Conservation (phyloP, 2,888 invertebrate genomes). For the Polydrusus tereticollis region DNA sequence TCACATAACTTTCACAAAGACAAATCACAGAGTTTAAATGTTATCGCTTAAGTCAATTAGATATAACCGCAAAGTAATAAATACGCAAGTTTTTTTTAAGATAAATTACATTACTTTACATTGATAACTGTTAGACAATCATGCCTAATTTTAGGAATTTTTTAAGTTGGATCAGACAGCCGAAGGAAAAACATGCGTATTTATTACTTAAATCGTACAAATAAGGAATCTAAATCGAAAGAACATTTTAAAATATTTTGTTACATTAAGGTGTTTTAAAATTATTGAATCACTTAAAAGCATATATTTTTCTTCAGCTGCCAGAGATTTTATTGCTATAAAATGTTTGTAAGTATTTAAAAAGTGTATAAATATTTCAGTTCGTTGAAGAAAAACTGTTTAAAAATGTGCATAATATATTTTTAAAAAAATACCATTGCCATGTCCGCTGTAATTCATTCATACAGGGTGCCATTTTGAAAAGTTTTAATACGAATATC, state of each 20-base stretch:
- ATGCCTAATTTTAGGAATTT: background rate
- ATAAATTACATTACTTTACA: no score
- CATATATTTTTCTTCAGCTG: conserved; percentile 8
- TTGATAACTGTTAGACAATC: background rate
- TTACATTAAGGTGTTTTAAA: background rate
- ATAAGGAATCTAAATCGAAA: conserved; percentile 36
- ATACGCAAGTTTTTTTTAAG: background rate
- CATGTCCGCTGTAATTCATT: conserved; percentile 12
- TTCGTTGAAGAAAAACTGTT: background rate
- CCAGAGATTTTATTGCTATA: background rate
- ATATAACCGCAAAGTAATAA: no score
- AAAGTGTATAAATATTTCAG: no score
- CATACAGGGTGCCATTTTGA: no score
- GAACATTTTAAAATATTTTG: background rate
- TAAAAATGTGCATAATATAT: background rate
- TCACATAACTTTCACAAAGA: background rate
- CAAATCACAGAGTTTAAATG: background rate
- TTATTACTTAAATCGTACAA: background rate
- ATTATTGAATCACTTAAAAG: background rate
- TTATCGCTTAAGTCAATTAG: background rate
- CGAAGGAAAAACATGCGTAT: conserved; percentile 22
- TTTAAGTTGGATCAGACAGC: background rate
- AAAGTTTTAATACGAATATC: no score
- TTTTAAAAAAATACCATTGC: conserved; percentile 29
- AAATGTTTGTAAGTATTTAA: background rate